Conservation (phyloP, 2,113 vertebrate species). For the Numenius arquata region DNA sequence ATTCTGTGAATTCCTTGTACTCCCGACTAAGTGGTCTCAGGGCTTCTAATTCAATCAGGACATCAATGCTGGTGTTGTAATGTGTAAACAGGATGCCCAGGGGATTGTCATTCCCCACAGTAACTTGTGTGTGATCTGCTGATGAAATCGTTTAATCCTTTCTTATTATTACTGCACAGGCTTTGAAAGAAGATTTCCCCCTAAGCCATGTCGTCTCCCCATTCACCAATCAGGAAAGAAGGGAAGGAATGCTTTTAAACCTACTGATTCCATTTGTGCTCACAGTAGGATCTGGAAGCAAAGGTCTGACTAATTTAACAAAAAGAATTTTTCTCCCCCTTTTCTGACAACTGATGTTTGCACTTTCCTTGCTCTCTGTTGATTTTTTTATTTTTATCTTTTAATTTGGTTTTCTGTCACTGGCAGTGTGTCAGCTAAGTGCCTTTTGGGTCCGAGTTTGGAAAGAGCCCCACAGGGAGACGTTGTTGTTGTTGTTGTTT, state of each 20-base stretch:
- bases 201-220: conserved; percentile 99
- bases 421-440: conserved; percentile 13
- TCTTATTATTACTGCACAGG: conserved; percentile 81
- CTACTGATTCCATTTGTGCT: conserved; percentile 98
- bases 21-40: background rate
- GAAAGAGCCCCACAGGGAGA: background rate
- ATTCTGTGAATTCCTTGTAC: background rate
- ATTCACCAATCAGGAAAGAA: conserved; percentile 99
- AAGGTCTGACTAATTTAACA: conserved; percentile 87
- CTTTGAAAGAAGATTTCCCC: conserved; percentile 98
- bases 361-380: conserved; percentile 47
- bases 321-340: conserved; percentile 55
- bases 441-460: background rate
- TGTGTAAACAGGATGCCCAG: conserved; percentile 28
- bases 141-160: conserved; percentile 55
- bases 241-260: conserved; percentile 99
- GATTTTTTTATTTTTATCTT: background rate
- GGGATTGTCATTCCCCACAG: conserved; percentile 19
- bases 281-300: conserved; percentile 98
- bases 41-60: conserved; percentile 40
- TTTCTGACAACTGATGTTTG: conserved; percentile 47
- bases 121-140: conserved; percentile 41
- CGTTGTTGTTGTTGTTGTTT: background rate
- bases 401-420: conserved; percentile 28
- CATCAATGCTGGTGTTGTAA: background rate